These are phyloP conservation scores for Zygaena filipendulae DNA, from an alignment of 2,888 invertebrate genomes.

Conservation along the genomic window DNA sequence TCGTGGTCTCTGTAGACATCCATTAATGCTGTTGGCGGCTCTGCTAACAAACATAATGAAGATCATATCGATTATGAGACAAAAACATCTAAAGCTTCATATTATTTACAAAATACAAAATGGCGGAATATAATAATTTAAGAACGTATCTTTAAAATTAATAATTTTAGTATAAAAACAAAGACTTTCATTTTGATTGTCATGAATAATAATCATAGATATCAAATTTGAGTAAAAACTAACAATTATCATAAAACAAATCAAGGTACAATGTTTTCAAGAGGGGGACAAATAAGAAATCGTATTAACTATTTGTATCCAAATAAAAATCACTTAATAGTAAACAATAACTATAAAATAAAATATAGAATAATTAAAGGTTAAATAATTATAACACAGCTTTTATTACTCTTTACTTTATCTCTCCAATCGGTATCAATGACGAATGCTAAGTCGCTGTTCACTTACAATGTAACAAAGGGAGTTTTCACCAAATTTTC, in stretches of 20 bases:
- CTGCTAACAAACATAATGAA: constrained; percentile 58
- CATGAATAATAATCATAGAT: constrained; percentile 60
- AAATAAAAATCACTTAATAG: constrained; percentile 55
- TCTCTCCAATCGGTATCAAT: constrained; percentile 39
- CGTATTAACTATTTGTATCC: constrained; percentile 55
- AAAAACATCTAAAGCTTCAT: constrained; percentile 27
- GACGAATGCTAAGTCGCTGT: constrained; percentile 50
- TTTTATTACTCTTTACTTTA: constrained; percentile 53
- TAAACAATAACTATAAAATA: constrained; percentile 67
- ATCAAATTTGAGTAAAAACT: constrained; percentile 51
- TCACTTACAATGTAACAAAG: constrained; percentile 11
- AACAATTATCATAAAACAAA: constrained; percentile 52
- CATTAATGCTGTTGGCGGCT: constrained; percentile 54
- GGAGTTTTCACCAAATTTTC: constrained; percentile 11
- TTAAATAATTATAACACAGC: constrained; percentile 68
- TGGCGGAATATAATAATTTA: neutral
- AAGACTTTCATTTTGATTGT: constrained; percentile 40
- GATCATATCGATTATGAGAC: constrained; percentile 43
- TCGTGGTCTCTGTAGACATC: constrained; percentile 34
- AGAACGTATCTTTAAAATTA: too few species aligned
- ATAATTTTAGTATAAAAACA: too few species aligned
- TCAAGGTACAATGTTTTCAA: constrained; percentile 61
- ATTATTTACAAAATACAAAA: constrained; percentile 33
- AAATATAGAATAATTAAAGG: constrained; percentile 66
- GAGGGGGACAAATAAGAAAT: constrained; percentile 53